Base-by-base conservation (phyloP, 2,888 invertebrate species). In the Polyommatus iphigenia region DNA sequence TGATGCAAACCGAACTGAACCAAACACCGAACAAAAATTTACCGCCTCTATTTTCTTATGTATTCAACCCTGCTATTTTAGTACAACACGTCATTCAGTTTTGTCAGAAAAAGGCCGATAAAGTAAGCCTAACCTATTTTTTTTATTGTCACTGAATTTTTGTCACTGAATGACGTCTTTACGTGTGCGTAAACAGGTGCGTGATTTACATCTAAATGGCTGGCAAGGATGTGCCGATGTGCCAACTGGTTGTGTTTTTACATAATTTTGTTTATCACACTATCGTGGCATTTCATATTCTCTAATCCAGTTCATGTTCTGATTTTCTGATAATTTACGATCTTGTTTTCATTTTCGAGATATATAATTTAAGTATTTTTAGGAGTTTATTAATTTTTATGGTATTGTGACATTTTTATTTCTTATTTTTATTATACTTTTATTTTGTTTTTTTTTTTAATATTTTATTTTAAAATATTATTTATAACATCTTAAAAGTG, bases 181-280 rank as follows among this genome's bases (percentile, higher is more conserved):
- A 29, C 15, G 15, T 29, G 0, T n/a, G n/a, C n/a, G n/a, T 67
- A 18, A 67, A 32, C 29, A 67, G 67, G 7, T 67, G 29, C 4
- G 7, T 67, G 29, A 67, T 67, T 67, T 29, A 67, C 15, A 32
- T 67, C 24, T 67, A 7, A 67, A 67, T 32, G 29, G 13, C 15
- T 67, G 59, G 62, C 62, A 62, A 67, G 67, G 29, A 67, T 67
- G 67, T 67, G 67, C 29, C 67, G 29, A 67, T 67, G 67, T 67
- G 67, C 29, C 67, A 32, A 67, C 67, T 67, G 18, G 29, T 67
- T 67, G 3, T 67, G 13, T 29, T 67, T 67, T 67, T 7, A 32
- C 15, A 67, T 32, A 62, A 67, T 62, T 13, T 62, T 67, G 67
- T 32, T 67, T 67, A 29, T 67, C 67, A 67, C 15, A 67, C 13